Evolutionary conservation across 2,113 vertebrate genomes (phyloP).

Genomic region (Xiphophorus maculatus): DNA sequence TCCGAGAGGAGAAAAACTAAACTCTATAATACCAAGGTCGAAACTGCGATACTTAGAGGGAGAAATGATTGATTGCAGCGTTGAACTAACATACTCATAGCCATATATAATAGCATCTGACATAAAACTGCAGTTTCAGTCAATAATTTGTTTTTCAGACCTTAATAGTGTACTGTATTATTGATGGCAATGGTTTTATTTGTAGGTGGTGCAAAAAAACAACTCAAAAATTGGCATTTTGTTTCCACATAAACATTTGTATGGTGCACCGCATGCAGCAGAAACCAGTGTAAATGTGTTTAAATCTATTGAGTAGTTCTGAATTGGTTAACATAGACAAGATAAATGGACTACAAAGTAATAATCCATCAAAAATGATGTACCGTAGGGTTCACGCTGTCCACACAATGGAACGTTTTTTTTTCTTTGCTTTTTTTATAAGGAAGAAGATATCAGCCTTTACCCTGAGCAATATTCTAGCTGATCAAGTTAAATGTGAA

Average conservation of each 20-base stretch:
- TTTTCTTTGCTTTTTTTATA: not conserved
- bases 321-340: not conserved
- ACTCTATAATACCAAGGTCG: slow-evolving; percentile 38
- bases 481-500: not conserved
- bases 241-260: not conserved
- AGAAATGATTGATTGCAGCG: slow-evolving; percentile 13
- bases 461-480: not conserved
- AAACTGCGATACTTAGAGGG: slow-evolving; percentile 30
- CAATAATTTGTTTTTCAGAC: not conserved
- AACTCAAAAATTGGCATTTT: not conserved
- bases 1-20: slow-evolving; percentile 40
- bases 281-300: not conserved
- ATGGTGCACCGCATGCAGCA: not conserved
- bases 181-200: not conserved
- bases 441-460: not conserved
- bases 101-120: not conserved
- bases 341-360: not conserved
- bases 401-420: too few species aligned
- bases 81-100: not conserved
- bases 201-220: not conserved
- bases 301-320: not conserved
- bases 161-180: not conserved
- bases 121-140: not conserved
- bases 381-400: too few species aligned
- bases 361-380: not conserved